These are phyloP conservation scores for Dusona sp. DNA, from an alignment of 2,888 invertebrate genomes.

Conservation along the genomic window DNA sequence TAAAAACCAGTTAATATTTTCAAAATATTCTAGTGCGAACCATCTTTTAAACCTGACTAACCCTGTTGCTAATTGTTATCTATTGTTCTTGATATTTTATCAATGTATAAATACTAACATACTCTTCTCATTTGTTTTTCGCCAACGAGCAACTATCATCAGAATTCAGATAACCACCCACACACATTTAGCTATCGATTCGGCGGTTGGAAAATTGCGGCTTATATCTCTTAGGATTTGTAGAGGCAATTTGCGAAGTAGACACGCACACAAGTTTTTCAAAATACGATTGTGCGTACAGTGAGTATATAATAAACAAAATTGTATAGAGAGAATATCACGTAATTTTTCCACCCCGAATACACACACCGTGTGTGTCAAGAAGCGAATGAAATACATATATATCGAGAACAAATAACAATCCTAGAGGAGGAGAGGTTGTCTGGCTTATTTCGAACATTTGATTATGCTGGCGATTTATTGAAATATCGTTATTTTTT, in stretches of 20 bases:
- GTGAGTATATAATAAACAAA: too few relatives aligned
- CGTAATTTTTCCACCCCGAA: not conserved
- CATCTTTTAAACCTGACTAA: not conserved
- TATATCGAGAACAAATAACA: not conserved
- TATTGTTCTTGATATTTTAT: not conserved
- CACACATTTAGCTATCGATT: too few relatives aligned
- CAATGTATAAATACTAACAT: too few relatives aligned
- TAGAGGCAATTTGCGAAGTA: constrained; percentile 55
- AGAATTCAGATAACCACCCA: not conserved
- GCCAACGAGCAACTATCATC: not conserved
- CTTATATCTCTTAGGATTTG: constrained; percentile 34
- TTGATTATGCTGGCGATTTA: not conserved
- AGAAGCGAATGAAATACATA: constrained; percentile 34
- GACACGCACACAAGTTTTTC: constrained; percentile 3
- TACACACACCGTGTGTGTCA: not conserved
- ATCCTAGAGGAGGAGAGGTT: not conserved
- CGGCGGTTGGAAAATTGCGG: not conserved
- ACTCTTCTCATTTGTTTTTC: not conserved
- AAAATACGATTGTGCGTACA: not conserved
- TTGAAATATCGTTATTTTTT: not conserved
- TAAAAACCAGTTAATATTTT: not conserved
- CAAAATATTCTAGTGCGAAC: not conserved
- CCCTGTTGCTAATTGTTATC: not conserved
- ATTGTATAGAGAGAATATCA: not conserved
- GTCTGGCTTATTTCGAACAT: not conserved